A percentile compares a stretch with the other conserved stretches of the same genome.
Conservation (phyloP, 2,113 vertebrate species). For the Dicaeum eximium region DNA sequence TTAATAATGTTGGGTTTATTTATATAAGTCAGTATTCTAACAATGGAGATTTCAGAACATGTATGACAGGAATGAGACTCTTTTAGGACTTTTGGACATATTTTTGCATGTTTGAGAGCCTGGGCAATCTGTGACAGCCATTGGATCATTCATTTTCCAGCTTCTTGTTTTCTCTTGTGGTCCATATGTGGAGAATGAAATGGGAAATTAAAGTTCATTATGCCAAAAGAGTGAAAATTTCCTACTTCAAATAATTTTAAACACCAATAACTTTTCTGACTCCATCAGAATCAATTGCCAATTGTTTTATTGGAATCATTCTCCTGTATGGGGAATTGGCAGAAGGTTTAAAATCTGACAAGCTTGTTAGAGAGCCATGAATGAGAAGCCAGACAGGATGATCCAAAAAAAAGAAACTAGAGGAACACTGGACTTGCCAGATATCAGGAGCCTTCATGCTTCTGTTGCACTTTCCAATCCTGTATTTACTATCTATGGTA, state of each 20-base stretch:
- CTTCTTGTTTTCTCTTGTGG: background rate
- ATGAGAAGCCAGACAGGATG: background rate
- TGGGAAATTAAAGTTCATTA: background rate
- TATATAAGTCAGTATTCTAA: background rate
- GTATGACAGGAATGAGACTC: background rate
- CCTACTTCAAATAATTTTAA: background rate
- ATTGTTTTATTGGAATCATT: background rate
- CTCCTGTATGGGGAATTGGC: background rate
- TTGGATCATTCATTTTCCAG: background rate
- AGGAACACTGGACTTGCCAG: fast-evolving
- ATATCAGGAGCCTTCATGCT: background rate
- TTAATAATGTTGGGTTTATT: background rate
- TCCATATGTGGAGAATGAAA: background rate
- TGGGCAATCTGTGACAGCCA: background rate
- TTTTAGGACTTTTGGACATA: background rate
- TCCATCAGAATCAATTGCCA: background rate
- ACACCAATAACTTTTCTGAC: background rate
- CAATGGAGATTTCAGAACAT: background rate
- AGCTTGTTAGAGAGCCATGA: background rate
- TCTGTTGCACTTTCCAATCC: background rate
- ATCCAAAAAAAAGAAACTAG: background rate
- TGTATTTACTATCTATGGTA: background rate
- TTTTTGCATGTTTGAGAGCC: background rate
- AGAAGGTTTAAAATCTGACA: background rate
- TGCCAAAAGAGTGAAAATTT: background rate